Percentiles rank a stretch among this genome's conserved stretches.
Conservation (phyloP, 2,113 vertebrate genomes). For the Lagopus muta region DNA sequence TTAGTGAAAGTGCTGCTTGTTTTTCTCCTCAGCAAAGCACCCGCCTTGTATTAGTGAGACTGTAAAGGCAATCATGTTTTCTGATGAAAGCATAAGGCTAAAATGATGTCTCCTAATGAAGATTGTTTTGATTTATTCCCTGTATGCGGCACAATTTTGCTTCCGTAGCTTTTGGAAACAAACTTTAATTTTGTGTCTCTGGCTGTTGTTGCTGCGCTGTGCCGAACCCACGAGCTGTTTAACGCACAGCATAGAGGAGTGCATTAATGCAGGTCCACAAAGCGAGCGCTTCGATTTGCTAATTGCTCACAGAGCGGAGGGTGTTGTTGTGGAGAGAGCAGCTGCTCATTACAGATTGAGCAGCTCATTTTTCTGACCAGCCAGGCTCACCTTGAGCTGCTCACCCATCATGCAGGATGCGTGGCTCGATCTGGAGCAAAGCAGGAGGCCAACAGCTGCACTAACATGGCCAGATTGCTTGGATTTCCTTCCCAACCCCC, state of each 20-base stretch:
- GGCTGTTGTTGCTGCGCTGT: neutral
- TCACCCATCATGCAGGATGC: neutral
- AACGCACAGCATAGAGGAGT: slow-evolving; percentile 29
- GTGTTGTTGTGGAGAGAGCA: slow-evolving; percentile 32
- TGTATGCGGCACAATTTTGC: neutral
- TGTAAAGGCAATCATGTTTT: slow-evolving; percentile 38
- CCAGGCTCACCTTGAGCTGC: neutral
- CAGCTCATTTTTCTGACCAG: slow-evolving; percentile 16
- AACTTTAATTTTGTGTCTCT: slow-evolving; percentile 41
- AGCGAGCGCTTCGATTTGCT: slow-evolving; percentile 42
- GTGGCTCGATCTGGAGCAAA: neutral
- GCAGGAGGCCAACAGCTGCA: neutral
- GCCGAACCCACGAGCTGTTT: slow-evolving; percentile 47
- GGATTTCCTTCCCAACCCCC: neutral
- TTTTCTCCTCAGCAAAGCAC: neutral
- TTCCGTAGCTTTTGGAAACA: slow-evolving; percentile 34
- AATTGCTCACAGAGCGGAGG: slow-evolving; percentile 59
- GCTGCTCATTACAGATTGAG: slow-evolving; percentile 45
- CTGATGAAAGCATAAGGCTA: slow-evolving; percentile 35
- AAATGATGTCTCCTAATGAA: slow-evolving; percentile 60
- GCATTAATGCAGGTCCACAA: slow-evolving; percentile 60
- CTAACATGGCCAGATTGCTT: neutral
- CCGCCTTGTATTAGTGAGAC: neutral
- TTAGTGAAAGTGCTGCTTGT: neutral
- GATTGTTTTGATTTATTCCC: slow-evolving; percentile 54